Evolutionary conservation across 2,888 invertebrate species (phyloP), one percentile per base, ranked within the genome.

Genomic region (Teleogryllus oceanicus): DNA sequence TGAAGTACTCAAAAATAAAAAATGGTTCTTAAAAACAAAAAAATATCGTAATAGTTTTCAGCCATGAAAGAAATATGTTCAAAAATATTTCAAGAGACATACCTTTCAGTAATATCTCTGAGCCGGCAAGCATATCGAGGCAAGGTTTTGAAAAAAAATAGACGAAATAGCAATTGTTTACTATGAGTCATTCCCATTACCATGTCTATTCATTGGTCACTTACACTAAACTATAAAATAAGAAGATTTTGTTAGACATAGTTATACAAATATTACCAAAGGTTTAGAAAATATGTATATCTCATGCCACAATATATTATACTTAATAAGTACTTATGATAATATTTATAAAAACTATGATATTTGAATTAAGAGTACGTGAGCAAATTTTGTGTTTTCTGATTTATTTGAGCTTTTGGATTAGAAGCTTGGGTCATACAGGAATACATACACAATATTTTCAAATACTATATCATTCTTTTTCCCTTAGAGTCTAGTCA

Each of bases 1-100:
- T n/a, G 62, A 62, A 62, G 62, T 62, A 62, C 62, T 62, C 62
- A 62, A 62, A 62, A 62, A 62, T 62, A 62, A 62, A 62, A 62
- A 62, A 62, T 62, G n/a, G 13, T 62, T 62, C 62, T 62, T 13
- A 62, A 62, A 62, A 62, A 62, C n/a, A 62, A 62, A 62, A 62
- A 62, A 62, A 62, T 62, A n/a, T 62, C 13, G n/a, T 62, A 62
- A 37, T 37, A 37, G 37, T 62, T 13, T 62, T 62, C 62, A 62
- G 62, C 62, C 62, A 62, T 62, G 62, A 62, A 62, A 62, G 62
- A 62, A 62, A 62, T 62, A 62, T 62, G n/a, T 62, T 62, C 62
- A 62, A 62, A 62, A 62, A 62, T 62, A 62, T 62, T 62, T 62
- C 16, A 18, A 62, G 62, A 62, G 62, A 62, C 62, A 62, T 62